Evolutionary conservation across 2,797 vertebrate species (phyloP), one percentile per base, ranked within the genome.

Genomic region (Neosilurus hyrtlii): DNA sequence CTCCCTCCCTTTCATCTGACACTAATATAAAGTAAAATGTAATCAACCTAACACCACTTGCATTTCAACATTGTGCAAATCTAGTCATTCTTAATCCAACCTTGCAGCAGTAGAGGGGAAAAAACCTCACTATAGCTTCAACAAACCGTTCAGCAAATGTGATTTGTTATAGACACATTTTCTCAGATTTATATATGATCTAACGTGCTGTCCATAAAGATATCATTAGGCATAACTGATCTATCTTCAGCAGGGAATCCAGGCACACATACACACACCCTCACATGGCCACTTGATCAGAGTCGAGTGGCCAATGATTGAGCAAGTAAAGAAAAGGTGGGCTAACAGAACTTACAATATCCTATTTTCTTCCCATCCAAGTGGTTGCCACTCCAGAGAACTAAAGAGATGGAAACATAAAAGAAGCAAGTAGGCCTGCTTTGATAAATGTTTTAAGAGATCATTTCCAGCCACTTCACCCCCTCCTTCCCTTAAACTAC

Each of bases 351-450:
- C 94, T 94, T 93, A 95, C 93, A 94, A 93, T 94, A 93, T 94
- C 92, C 93, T 91, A 94, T 94, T 94, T 94, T 94, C 92, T 92
- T 93, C 89, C 94, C 94, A 91, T 95, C 93, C 92, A 94, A 90
- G 93, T 94, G 93, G 93, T 91, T 93, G 91, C 92, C 94, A 93
- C 90, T 94, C 94, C 93, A 94, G 92, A 92, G 93, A 93, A 94
- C 93, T 94, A 93, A 92, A 94, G 91, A 93, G 89, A 95, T 90
- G 90, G 92, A 94, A 92, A 93, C 92, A 94, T 91, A 93, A 93
- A 90, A 92, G 90, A 92, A 92, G 91, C 89, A 93, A 92, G 90
- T 89, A 85, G 90, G 90, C 91, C 90, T 88, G 90, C 92, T 92
- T 92, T 92, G 89, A 92, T 92, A 89, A 94, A 90, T 94, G 91